Evolutionary conservation across 1,140 invertebrate species (phyloP).

Genomic region (Amphibalanus amphitrite): DNA sequence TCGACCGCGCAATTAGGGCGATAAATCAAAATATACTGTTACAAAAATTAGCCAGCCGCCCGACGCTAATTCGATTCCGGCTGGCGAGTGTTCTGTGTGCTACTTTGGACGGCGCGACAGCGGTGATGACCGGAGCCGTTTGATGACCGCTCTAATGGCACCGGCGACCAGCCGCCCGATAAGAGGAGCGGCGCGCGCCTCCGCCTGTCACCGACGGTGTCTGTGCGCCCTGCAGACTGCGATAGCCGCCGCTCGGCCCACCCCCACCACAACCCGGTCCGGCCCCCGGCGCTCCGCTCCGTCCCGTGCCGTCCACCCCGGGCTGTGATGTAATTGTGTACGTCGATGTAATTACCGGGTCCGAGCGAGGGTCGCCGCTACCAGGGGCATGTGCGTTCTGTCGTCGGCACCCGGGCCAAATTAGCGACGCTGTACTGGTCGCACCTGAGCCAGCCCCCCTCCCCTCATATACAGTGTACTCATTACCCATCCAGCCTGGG

Average conservation of each 20-base stretch:
- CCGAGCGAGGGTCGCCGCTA: not conserved
- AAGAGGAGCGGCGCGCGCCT: not conserved
- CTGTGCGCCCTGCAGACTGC: not conserved
- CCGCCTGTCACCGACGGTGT: not conserved
- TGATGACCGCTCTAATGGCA: not conserved
- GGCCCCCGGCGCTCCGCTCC: too few species aligned
- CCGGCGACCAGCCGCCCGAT: too few species aligned
- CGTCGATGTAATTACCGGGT: not conserved
- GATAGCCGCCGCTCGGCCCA: not conserved
- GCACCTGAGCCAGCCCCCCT: too few species aligned
- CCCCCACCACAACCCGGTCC: not conserved
- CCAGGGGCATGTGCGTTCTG: not conserved
- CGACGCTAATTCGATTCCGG: not conserved
- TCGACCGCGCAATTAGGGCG: not conserved
- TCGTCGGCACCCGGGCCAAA: not conserved
- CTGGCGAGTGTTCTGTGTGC: not conserved
- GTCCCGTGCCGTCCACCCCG: too few species aligned
- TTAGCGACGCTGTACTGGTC: not conserved
- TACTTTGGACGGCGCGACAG: not conserved
- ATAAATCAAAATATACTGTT: constrained; percentile 2
- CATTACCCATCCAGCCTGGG: too few species aligned
- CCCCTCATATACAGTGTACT: too few species aligned
- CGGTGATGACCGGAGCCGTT: too few species aligned
- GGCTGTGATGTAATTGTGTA: not conserved
- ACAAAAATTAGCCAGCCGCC: not conserved